A percentile compares a stretch with the other conserved stretches of the same genome.
Conservation (phyloP, 2,888 invertebrate species). For the Acanthoscelides obtectus region DNA sequence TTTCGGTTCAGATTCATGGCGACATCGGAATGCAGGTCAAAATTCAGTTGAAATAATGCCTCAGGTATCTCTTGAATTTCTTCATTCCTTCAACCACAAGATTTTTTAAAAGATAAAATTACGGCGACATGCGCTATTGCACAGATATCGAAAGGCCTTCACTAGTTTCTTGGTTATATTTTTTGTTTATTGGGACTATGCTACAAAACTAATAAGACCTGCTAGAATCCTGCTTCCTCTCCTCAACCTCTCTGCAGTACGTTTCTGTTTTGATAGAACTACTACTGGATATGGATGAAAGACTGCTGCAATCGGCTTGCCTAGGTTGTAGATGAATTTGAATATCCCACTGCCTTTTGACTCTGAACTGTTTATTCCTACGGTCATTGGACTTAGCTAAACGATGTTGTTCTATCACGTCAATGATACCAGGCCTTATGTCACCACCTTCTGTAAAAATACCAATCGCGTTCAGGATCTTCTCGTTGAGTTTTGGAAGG, state of each 20-base stretch:
- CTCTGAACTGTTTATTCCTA: constrained; percentile 24
- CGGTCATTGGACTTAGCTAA: constrained; percentile 15
- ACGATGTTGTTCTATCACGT: constrained; percentile 23
- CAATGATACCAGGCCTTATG: constrained; percentile 23
- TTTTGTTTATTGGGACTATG: background rate
- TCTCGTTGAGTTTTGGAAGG: constrained; percentile 17
- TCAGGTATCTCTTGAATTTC: too few relatives aligned
- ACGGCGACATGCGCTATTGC: too few relatives aligned
- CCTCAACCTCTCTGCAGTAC: background rate
- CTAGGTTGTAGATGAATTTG: constrained; percentile 21
- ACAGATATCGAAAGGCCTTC: too few relatives aligned
- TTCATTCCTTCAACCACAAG: too few relatives aligned
- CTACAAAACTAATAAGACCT: background rate
- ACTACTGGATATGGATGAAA: background rate
- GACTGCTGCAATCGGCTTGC: constrained; percentile 1
- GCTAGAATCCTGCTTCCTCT: background rate
- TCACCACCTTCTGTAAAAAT: constrained; percentile 26
- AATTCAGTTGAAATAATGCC: too few relatives aligned
- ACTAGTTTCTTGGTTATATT: too few relatives aligned
- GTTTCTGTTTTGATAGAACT: background rate
- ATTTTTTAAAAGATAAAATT: too few relatives aligned
- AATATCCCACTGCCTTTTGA: constrained; percentile 23
- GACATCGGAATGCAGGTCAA: too few relatives aligned
- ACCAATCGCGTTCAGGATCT: constrained; percentile 23
- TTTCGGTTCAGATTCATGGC: too few relatives aligned